Base-by-base conservation (phyloP, 2,888 invertebrate species). In the Chrysomela aeneicollis region DNA sequence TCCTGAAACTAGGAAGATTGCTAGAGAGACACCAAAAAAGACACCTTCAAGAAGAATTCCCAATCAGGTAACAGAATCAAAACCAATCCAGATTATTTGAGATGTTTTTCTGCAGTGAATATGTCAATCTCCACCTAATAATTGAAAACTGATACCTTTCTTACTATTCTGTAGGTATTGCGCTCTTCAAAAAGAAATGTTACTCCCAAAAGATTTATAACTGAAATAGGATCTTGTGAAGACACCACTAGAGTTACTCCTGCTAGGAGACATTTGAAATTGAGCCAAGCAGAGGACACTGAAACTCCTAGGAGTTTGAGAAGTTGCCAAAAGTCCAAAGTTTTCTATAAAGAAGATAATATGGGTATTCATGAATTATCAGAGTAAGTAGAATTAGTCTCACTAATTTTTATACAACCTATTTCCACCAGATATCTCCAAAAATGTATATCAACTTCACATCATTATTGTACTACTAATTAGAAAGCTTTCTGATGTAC, bases 231-330 rank as follows among this genome's bases (percentile, higher is more conserved):
- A 18, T 59, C 61, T 54, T n/a, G 6, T 54, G 49, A 30, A 19
- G 59, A 55, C 8, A 49, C 53, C 26, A 60, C 49, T 32, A 50
- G 42, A 30, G 22, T 49, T 32, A 63, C 59, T 26, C 53, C 58
- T 0, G 66, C 57, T 17, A 61, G 66, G 42, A 63, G 61, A 35
- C 61, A 63, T 12, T 54, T 63, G 17, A 59, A 59, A 54, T 58
- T 67, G 37, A 21, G 57, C 19, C 17, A 54, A 2, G n/a, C 15
- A 0, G 65, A 63, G 9, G 47, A 52, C n/a, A 17, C 9, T n/a
- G 35, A 53, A 21, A 57, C 60, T 46, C 51, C 49, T 37, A 55
- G 46, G 46, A 59, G 59, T 17, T n/a, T 22, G 19, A 49, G 52
- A 32, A 62, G 50, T 53, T 21, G 55, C 10, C 42, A 46, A 26